Evolutionary conservation across 2,797 vertebrate genomes (phyloP).

Genomic region (Neomorphus geoffroyi): DNA sequence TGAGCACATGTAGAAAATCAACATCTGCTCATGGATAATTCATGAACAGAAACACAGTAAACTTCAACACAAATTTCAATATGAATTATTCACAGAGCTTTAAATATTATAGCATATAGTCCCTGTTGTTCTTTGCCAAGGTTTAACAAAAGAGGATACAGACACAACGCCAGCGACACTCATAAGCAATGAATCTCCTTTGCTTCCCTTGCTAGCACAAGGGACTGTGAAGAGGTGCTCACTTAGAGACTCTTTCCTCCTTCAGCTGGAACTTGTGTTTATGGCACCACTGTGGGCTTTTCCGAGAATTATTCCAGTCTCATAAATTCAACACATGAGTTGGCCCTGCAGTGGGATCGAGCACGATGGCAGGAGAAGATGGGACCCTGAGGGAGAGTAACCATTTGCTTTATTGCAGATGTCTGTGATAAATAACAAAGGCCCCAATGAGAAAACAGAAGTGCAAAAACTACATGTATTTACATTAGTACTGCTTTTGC

Average conservation of each 20-base stretch:
- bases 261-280: background rate
- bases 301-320: background rate
- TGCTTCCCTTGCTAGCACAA: background rate
- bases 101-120: background rate
- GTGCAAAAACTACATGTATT: background rate
- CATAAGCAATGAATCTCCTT: background rate
- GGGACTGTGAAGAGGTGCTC: background rate
- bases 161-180: background rate
- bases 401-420: background rate
- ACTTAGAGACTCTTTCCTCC: background rate
- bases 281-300: background rate
- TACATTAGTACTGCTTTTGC: background rate
- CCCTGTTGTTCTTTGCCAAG: background rate
- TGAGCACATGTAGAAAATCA: background rate
- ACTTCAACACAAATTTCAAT: background rate
- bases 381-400: background rate
- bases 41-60: background rate
- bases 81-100: background rate
- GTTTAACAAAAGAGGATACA: background rate
- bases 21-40: conserved; percentile 33
- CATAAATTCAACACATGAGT: background rate
- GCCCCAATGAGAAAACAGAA: background rate
- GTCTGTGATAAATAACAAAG: background rate
- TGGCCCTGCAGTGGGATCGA: background rate
- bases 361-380: background rate